Conservation (phyloP, 2,113 vertebrate genomes). For the Tragelaphus imberbis region DNA sequence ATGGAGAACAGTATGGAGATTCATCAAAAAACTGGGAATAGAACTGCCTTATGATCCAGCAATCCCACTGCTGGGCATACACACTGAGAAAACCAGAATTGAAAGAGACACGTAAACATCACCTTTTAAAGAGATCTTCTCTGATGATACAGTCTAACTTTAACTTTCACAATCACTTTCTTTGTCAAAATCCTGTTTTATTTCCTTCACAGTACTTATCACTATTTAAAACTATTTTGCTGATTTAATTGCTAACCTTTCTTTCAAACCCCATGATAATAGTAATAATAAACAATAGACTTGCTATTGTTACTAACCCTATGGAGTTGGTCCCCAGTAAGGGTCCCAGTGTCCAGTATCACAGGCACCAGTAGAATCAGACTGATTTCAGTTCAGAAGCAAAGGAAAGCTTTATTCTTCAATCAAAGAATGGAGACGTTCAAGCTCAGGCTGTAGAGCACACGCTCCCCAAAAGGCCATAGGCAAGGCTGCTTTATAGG, state of each 20-base stretch:
- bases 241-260: not conserved
- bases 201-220: not conserved
- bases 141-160: not conserved
- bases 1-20: too few species aligned
- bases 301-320: not conserved
- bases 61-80: too few species aligned
- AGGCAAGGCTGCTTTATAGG: not conserved
- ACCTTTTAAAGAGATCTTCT: not conserved
- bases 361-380: not conserved
- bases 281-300: not conserved
- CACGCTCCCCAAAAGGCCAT: not conserved
- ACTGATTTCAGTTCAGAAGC: not conserved
- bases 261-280: not conserved
- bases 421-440: not conserved
- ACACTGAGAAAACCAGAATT: too few species aligned
- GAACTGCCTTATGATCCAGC: too few species aligned
- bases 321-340: not conserved
- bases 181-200: not conserved
- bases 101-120: not conserved
- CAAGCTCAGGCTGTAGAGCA: not conserved
- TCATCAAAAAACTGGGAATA: too few species aligned
- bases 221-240: not conserved
- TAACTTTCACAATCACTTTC: not conserved
- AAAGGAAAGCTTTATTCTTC: not conserved
- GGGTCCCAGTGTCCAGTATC: not conserved